Conservation (phyloP, 53 echinoderm and acorn worm species). For the Holothuria leucospilota region DNA sequence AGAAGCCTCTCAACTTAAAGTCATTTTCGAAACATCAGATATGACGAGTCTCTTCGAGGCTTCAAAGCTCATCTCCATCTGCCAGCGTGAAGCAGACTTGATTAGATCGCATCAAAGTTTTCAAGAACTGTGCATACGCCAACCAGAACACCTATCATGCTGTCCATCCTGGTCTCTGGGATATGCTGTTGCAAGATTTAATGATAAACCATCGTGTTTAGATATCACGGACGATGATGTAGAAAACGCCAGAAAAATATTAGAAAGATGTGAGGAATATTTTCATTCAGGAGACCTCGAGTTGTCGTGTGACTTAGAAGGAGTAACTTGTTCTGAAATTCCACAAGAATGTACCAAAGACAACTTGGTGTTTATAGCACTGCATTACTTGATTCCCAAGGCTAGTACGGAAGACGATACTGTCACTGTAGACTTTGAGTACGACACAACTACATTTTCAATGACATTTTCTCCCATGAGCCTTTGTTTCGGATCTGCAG, state of each 20-base stretch:
- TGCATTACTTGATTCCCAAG: slow-evolving; percentile 66
- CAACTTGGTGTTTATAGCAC: slow-evolving; percentile 63
- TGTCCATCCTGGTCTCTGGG: slow-evolving; percentile 75
- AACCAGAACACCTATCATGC: background rate
- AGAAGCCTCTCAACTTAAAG: slow-evolving; percentile 31
- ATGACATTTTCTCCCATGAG: background rate
- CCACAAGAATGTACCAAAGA: slow-evolving; percentile 65
- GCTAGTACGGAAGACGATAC: slow-evolving; percentile 15
- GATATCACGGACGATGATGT: slow-evolving; percentile 72
- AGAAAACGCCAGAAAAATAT: slow-evolving; percentile 25
- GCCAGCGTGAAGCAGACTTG: slow-evolving; percentile 59
- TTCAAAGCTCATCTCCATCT: slow-evolving; percentile 65
- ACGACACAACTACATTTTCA: slow-evolving; percentile 48
- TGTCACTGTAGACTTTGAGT: slow-evolving; percentile 18
- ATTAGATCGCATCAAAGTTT: slow-evolving; percentile 31
- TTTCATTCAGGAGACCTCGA: slow-evolving; percentile 51
- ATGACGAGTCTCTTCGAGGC: slow-evolving; percentile 49
- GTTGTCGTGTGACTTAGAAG: background rate
- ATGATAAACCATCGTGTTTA: slow-evolving; percentile 64
- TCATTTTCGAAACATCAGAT: slow-evolving; percentile 57
- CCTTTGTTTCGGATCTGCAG: background rate
- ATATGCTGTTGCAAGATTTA: slow-evolving; percentile 69
- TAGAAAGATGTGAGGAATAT: slow-evolving; percentile 60
- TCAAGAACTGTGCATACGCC: background rate
- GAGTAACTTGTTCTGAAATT: slow-evolving; percentile 34